A percentile compares a stretch with the other conserved stretches of the same genome.
These are phyloP conservation scores for Drosophila baimaii DNA, from an alignment of 1,140 invertebrate genomes.

Conservation along the genomic window DNA sequence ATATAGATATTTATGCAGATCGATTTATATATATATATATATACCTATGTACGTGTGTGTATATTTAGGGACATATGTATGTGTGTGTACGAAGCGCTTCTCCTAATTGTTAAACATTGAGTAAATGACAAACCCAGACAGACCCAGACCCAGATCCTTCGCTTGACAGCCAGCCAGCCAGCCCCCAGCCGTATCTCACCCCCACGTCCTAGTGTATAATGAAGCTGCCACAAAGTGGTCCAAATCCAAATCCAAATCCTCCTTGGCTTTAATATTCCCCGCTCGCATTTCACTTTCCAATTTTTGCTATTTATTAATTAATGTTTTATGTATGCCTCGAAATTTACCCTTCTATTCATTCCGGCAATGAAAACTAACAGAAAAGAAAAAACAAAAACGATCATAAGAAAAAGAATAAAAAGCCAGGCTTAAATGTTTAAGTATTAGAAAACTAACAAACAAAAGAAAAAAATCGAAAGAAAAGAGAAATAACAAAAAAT, in stretches of 20 bases:
- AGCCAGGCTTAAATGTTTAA: slow-evolving; percentile 74
- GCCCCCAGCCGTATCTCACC: slow-evolving; percentile 12
- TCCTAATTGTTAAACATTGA: slow-evolving; percentile 66
- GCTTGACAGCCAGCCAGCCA: slow-evolving; percentile 25
- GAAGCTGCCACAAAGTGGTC: slow-evolving; percentile 57
- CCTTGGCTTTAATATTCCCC: slow-evolving; percentile 38
- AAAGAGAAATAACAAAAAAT: slow-evolving; percentile 23
- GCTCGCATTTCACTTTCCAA: slow-evolving; percentile 46
- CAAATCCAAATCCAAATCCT: slow-evolving; percentile 10
- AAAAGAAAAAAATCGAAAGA: slow-evolving; percentile 38
- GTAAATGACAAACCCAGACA: slow-evolving; percentile 22
- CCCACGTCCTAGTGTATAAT: slow-evolving; percentile 48
- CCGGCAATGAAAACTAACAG: slow-evolving; percentile 71
- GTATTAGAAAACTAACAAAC: slow-evolving; percentile 63
- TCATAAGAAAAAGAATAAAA: slow-evolving; percentile 30
- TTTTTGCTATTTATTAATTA: slow-evolving; percentile 59
- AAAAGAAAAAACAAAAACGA: slow-evolving; percentile 42
- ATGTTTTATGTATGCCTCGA: slow-evolving; percentile 54
- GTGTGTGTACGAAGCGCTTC: slow-evolving; percentile 47
- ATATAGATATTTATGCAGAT: slow-evolving; percentile 79
- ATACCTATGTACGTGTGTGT: slow-evolving; percentile 44
- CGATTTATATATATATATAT: slow-evolving; percentile 63
- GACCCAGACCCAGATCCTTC: slow-evolving; percentile 16
- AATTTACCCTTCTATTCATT: slow-evolving; percentile 68
- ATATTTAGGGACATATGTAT: slow-evolving; percentile 69